Percentiles rank a stretch among this genome's conserved stretches.
These are phyloP conservation scores for Bombus terrestris DNA, from an alignment of 1,140 invertebrate genomes.

Conservation along the genomic window DNA sequence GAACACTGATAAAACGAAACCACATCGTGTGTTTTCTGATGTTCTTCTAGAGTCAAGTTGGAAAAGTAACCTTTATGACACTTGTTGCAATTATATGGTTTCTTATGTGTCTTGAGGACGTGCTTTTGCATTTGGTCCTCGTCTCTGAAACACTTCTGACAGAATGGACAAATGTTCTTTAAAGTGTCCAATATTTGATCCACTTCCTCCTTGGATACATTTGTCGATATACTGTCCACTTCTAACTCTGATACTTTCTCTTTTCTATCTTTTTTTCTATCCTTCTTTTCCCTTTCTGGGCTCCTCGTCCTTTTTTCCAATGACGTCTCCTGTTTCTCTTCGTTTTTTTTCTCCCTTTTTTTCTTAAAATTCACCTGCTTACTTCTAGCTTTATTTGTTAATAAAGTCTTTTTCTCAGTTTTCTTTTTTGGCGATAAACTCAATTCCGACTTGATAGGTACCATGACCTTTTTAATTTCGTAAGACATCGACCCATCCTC, in stretches of 20 bases:
- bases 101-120: slow-evolving; percentile 75
- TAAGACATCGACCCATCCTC: not conserved
- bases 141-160: slow-evolving; percentile 78
- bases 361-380: not conserved
- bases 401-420: too few species aligned
- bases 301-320: fast-evolving
- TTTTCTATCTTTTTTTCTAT: too few species aligned
- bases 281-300: slow-evolving; percentile 75
- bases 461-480: not conserved
- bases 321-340: slow-evolving; percentile 46
- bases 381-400: too few species aligned
- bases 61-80: slow-evolving; percentile 72
- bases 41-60: slow-evolving; percentile 42
- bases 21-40: slow-evolving; percentile 63
- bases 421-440: too few species aligned
- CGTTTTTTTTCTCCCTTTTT: not conserved
- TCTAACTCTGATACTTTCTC: not conserved
- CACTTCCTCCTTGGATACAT: not conserved
- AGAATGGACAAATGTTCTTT: slow-evolving; percentile 74
- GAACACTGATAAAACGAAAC: slow-evolving; percentile 61
- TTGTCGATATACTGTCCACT: too few species aligned
- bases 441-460: not conserved
- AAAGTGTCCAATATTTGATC: not conserved
- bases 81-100: slow-evolving; percentile 78
- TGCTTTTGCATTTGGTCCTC: slow-evolving; percentile 79